These are phyloP conservation scores for Natrix natrix DNA, from an alignment of 2,797 vertebrate species.

Conservation along the genomic window DNA sequence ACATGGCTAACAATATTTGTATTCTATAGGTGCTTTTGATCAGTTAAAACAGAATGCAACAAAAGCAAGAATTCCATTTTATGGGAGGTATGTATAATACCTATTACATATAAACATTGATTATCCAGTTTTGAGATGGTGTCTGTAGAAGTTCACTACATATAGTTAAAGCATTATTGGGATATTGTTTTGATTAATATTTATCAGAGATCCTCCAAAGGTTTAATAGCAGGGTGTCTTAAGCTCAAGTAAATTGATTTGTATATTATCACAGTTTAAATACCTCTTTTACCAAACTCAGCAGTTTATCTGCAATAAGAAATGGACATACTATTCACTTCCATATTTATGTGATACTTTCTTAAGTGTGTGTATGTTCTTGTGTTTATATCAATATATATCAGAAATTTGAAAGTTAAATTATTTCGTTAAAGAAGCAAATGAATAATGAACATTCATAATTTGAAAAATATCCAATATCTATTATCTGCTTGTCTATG, in stretches of 20 bases:
- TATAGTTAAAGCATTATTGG: not conserved
- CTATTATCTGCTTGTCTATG: not conserved
- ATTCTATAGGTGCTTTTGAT: conserved; percentile 89
- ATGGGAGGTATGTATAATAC: conserved; percentile 85
- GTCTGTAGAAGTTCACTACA: not conserved
- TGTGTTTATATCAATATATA: not conserved
- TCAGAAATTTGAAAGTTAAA: not conserved
- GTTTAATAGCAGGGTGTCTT: not conserved
- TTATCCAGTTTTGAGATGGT: not conserved
- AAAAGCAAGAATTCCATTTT: conserved; percentile 98
- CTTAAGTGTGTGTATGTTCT: not conserved
- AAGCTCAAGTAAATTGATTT: not conserved
- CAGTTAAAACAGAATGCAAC: conserved; percentile 98
- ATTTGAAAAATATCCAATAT: not conserved
- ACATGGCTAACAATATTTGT: conserved; percentile 40
- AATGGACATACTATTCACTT: not conserved
- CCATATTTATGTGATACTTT: not conserved
- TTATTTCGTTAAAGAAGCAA: not conserved
- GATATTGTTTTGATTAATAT: not conserved
- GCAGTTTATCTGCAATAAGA: not conserved
- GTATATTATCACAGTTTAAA: not conserved
- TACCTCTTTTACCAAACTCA: not conserved
- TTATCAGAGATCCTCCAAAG: not conserved
- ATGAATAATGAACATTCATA: not conserved
- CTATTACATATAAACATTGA: not conserved